Evolutionary conservation across 2,113 vertebrate species (phyloP).

Genomic region (Gobio gobio): DNA sequence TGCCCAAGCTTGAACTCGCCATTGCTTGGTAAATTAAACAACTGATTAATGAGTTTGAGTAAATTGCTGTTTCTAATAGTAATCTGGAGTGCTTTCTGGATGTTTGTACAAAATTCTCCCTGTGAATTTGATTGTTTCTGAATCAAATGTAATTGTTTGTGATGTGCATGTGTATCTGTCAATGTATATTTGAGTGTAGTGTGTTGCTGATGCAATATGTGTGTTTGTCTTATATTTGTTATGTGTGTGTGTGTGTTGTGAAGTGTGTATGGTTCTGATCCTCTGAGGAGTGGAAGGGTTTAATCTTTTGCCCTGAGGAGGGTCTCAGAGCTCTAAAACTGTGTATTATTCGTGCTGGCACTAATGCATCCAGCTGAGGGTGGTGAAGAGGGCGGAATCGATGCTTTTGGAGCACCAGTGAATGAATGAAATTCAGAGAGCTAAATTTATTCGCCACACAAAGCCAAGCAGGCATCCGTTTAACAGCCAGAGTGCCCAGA

Average conservation of each 20-base stretch:
- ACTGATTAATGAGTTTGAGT: background rate
- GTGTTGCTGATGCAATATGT: constrained; percentile 29
- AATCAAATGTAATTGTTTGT: constrained; percentile 22
- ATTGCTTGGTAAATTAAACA: background rate
- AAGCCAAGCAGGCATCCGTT: constrained; percentile 21
- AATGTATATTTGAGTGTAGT: background rate
- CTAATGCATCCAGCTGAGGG: constrained; percentile 42
- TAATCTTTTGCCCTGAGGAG: constrained; percentile 49
- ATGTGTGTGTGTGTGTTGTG: background rate
- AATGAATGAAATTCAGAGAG: constrained; percentile 48
- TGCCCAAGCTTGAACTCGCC: background rate
- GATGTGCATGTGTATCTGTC: background rate
- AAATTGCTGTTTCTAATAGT: background rate
- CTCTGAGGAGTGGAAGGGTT: constrained; percentile 37
- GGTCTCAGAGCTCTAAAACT: constrained; percentile 32
- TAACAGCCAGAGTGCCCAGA: constrained; percentile 49
- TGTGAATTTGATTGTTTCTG: background rate
- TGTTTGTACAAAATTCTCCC: background rate
- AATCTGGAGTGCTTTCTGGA: background rate
- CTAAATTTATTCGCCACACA: constrained; percentile 69
- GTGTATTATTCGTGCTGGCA: constrained; percentile 45
- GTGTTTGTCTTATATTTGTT: constrained; percentile 12
- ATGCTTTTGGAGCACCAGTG: constrained; percentile 33
- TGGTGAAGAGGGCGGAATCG: constrained; percentile 35
- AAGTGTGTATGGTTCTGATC: constrained; percentile 19